These are phyloP conservation scores for Papilio gigon DNA, from an alignment of 2,888 invertebrate genomes.

Conservation along the genomic window DNA sequence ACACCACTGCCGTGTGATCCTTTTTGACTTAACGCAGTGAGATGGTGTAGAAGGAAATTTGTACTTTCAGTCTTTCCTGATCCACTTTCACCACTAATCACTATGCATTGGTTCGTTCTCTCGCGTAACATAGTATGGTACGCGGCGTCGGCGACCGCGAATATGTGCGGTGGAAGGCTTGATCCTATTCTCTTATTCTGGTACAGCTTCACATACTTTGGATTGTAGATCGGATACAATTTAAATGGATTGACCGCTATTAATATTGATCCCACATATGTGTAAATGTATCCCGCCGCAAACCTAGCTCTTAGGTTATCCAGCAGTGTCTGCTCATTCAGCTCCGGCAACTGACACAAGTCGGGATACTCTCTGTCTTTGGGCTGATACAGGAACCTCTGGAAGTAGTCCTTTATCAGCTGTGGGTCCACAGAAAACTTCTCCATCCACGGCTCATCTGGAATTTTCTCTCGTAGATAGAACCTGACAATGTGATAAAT, in stretches of 20 bases:
- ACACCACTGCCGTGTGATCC: constrained; percentile 97
- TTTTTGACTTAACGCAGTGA: constrained; percentile 97
- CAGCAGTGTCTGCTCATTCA: constrained; percentile 95
- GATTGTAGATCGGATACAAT: constrained; percentile 98
- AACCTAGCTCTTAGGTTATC: constrained; percentile 95
- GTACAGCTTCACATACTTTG: constrained; percentile 97
- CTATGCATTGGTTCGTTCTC: constrained; percentile 94
- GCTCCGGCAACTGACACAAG: constrained; percentile 96
- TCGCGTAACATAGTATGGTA: constrained; percentile 97
- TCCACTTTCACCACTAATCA: constrained; percentile 97
- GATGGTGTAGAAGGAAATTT: constrained; percentile 96
- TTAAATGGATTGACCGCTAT: constrained; percentile 97
- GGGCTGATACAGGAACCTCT: constrained; percentile 94
- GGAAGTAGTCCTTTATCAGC: constrained; percentile 95
- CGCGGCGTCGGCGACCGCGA: constrained; percentile 96
- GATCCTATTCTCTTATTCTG: constrained; percentile 95
- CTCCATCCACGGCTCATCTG: constrained; percentile 93
- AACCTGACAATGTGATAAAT: constrained; percentile 82
- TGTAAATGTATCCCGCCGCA: constrained; percentile 96
- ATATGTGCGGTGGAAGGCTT: constrained; percentile 97
- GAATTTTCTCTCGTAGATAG: constrained; percentile 93
- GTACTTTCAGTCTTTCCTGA: constrained; percentile 99
- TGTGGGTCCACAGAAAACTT: constrained; percentile 95
- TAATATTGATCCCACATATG: constrained; percentile 97
- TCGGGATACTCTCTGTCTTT: constrained; percentile 97